These are phyloP conservation scores for Diadumene lineata DNA, from an alignment of 92 coral and sea anemone genomes.

Conservation along the genomic window DNA sequence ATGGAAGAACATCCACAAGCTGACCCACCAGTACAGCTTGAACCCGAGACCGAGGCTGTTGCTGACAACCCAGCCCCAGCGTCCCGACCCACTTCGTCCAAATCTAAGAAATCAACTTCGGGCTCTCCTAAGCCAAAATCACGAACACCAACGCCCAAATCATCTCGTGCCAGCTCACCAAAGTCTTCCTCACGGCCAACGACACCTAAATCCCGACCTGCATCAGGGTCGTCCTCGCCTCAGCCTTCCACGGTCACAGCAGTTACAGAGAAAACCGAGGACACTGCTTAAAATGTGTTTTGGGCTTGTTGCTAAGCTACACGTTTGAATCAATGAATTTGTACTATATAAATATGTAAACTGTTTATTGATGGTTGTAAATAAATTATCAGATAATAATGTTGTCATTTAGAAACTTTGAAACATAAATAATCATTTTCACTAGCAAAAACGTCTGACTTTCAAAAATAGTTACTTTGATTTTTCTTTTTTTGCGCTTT, in stretches of 20 bases:
- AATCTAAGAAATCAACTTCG: slow-evolving; percentile 42
- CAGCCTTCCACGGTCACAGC: slow-evolving; percentile 60
- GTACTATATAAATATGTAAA: background rate
- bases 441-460: no score
- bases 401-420: background rate
- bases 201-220: slow-evolving; percentile 77
- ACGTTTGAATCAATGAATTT: background rate
- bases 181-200: slow-evolving; percentile 54
- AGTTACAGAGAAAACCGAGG: slow-evolving; percentile 44
- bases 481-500: no score
- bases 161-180: slow-evolving; percentile 63
- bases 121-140: slow-evolving; percentile 55
- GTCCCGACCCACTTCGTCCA: slow-evolving; percentile 60
- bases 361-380: background rate
- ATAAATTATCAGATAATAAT: background rate
- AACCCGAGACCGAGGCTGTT: slow-evolving; percentile 26
- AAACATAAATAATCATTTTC: background rate
- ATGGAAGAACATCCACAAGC: slow-evolving; percentile 65
- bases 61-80: slow-evolving; percentile 53
- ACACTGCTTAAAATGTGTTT: background rate
- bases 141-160: slow-evolving; percentile 51
- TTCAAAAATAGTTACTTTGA: no score
- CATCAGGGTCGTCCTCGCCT: slow-evolving; percentile 72
- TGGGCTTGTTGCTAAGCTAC: background rate
- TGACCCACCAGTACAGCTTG: slow-evolving; percentile 44